Conservation (phyloP, 2,113 vertebrate species). For the Poeciliopsis turrubarensis region DNA sequence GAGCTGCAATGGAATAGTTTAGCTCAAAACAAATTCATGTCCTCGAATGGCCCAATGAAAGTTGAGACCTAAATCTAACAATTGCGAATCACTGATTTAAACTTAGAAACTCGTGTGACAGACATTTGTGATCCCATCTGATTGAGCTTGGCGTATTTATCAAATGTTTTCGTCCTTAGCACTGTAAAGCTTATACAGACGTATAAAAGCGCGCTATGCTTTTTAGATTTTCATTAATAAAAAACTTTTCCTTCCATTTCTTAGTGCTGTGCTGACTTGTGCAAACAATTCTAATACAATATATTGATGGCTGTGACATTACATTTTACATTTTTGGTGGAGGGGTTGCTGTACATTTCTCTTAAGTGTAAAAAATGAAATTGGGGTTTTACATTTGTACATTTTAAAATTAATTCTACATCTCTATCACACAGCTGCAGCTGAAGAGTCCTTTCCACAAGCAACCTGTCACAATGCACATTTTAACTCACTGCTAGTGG, state of each 20-base stretch:
- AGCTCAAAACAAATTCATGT: too few species aligned
- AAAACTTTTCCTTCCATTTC: too few species aligned
- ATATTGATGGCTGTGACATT: too few species aligned
- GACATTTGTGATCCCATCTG: too few species aligned
- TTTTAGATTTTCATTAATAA: too few species aligned
- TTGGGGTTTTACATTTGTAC: slow-evolving; percentile 21
- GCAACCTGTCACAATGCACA: slow-evolving; percentile 50
- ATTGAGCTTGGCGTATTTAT: neutral
- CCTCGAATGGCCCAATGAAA: too few species aligned
- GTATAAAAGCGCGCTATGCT: neutral
- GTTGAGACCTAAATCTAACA: neutral
- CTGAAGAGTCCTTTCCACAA: slow-evolving; percentile 51
- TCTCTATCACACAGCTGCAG: slow-evolving; percentile 25
- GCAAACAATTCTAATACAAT: too few species aligned
- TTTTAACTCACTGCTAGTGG: slow-evolving; percentile 63
- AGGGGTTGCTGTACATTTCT: slow-evolving; percentile 43
- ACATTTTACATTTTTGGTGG: slow-evolving; percentile 27
- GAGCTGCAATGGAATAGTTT: too few species aligned
- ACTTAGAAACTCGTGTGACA: neutral
- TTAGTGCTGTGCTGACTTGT: too few species aligned
- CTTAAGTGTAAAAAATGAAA: neutral
- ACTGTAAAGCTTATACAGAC: neutral
- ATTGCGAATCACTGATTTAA: neutral
- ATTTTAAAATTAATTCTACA: slow-evolving; percentile 32
- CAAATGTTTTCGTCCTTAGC: neutral